Evolutionary conservation across 1,140 invertebrate genomes (phyloP).

Genomic region (Arctopsyche grandis): DNA sequence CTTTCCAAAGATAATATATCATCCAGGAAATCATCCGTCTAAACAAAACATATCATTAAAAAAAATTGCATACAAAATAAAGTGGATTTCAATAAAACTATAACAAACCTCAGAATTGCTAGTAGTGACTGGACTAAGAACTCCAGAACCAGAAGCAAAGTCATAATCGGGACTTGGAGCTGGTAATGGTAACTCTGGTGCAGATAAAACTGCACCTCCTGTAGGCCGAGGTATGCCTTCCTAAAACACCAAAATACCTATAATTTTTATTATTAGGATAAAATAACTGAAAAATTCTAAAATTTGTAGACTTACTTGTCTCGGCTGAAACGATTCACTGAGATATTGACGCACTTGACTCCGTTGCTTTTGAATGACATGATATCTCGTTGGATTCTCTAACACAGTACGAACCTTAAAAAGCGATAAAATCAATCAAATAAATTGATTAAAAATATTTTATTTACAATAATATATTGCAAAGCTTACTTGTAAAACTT

Average conservation of each 20-base stretch:
- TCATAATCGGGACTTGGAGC: slow-evolving; percentile 68
- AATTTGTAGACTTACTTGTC: slow-evolving; percentile 57
- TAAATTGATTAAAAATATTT: slow-evolving; percentile 16
- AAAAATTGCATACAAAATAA: slow-evolving; percentile 49
- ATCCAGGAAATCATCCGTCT: slow-evolving; percentile 84
- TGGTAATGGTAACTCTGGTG: slow-evolving; percentile 59
- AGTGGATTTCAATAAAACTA: neutral
- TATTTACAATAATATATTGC: slow-evolving; percentile 28
- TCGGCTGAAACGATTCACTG: slow-evolving; percentile 77
- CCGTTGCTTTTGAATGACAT: slow-evolving; percentile 90
- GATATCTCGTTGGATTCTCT: slow-evolving; percentile 91
- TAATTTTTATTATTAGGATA: neutral
- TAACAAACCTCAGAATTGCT: slow-evolving; percentile 78
- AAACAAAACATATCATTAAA: slow-evolving; percentile 41
- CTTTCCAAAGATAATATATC: slow-evolving; percentile 79
- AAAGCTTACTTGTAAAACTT: slow-evolving; percentile 79
- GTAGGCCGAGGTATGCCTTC: slow-evolving; percentile 33
- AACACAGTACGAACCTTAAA: slow-evolving; percentile 82
- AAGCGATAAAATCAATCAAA: slow-evolving; percentile 44
- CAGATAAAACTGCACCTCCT: slow-evolving; percentile 56
- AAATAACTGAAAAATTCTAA: neutral
- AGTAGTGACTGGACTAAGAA: slow-evolving; percentile 77
- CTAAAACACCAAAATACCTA: slow-evolving; percentile 18
- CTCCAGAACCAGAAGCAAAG: slow-evolving; percentile 61
- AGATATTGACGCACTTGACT: slow-evolving; percentile 88